Evolutionary conservation across 2,888 invertebrate species (phyloP).

Genomic region (Empis livida): DNA sequence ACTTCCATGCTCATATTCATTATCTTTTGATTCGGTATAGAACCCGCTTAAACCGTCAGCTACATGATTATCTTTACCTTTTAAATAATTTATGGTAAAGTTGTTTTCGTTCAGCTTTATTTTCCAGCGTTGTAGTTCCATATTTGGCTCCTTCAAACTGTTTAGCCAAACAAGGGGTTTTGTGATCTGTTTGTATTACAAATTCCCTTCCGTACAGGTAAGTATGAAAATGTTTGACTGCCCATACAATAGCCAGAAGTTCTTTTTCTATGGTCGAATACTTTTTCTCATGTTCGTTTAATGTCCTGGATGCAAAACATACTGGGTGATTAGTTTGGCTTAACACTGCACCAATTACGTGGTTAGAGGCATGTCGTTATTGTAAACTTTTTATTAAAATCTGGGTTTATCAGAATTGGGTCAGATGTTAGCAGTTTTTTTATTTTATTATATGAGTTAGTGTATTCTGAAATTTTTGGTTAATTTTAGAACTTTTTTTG

Average conservation of each 20-base stretch:
- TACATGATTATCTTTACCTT: too few relatives aligned
- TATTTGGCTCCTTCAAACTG: too few relatives aligned
- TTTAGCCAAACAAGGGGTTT: not conserved
- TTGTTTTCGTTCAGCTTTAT: too few relatives aligned
- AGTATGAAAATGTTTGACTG: slow-evolving; percentile 1
- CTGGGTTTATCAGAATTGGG: not conserved
- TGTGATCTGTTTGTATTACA: not conserved
- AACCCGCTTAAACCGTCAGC: too few relatives aligned
- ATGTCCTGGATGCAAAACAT: slow-evolving; percentile 17
- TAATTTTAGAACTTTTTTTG: not conserved
- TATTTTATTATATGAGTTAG: not conserved
- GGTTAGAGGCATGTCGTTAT: not conserved
- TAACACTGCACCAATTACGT: not conserved
- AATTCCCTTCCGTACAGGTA: not conserved
- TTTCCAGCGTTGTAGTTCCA: too few relatives aligned
- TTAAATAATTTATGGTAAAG: too few relatives aligned
- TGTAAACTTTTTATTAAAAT: not conserved
- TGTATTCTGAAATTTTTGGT: not conserved
- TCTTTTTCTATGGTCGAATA: slow-evolving; percentile 22
- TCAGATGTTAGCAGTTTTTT: not conserved
- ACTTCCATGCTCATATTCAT: too few relatives aligned
- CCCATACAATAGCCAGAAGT: slow-evolving; percentile 20
- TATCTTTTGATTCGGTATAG: too few relatives aligned
- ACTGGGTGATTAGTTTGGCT: not conserved
- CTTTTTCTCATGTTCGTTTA: slow-evolving; percentile 12